Conservation (phyloP, 2,113 vertebrate genomes). For the Podarcis muralis region DNA sequence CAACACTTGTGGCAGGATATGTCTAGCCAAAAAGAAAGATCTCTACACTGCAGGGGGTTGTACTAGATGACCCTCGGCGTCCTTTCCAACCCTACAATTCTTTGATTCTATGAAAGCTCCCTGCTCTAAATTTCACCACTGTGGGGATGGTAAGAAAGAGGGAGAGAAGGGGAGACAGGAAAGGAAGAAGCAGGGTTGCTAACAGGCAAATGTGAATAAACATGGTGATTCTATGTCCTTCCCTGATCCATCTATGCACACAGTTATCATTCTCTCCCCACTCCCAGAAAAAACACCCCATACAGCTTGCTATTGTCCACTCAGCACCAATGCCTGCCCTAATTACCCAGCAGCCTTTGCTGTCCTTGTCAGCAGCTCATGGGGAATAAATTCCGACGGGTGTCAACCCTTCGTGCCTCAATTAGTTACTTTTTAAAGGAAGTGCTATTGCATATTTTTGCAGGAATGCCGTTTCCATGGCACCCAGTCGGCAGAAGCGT, state of each 20-base stretch:
- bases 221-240: too few species aligned
- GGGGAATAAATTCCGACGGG: not conserved
- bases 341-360: conserved; percentile 3
- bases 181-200: not conserved
- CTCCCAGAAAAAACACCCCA: accelerated
- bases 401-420: conserved; percentile 45
- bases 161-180: not conserved
- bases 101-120: too few species aligned
- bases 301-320: not conserved
- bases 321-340: not conserved
- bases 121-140: too few species aligned
- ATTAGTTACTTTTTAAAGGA: conserved; percentile 47
- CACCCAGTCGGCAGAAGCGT: conserved; percentile 60
- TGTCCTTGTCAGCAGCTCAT: conserved; percentile 1
- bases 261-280: not conserved
- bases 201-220: not conserved
- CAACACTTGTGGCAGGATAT: too few species aligned
- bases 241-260: too few species aligned
- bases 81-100: too few species aligned
- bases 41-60: too few species aligned
- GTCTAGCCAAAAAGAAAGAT: not conserved
- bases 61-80: too few species aligned
- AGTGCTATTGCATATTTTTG: conserved; percentile 61
- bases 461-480: conserved; percentile 73
- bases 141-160: not conserved